These are phyloP conservation scores for Erebia palarica DNA, from an alignment of 2,888 invertebrate genomes.

Conservation along the genomic window DNA sequence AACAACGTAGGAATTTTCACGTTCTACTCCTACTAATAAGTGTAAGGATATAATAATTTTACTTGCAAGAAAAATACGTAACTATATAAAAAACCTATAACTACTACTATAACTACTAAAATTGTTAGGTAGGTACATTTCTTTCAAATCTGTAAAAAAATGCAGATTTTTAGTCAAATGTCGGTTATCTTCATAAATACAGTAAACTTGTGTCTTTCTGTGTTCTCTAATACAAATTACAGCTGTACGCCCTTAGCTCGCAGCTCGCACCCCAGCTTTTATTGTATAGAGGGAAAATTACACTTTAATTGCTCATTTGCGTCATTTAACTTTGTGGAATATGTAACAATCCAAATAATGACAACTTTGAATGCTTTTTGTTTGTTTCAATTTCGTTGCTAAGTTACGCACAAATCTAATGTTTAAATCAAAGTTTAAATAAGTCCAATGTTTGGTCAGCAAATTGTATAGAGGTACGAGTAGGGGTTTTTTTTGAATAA, in stretches of 20 bases:
- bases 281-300: constrained; percentile 48
- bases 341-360: constrained; percentile 39
- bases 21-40: too few species aligned
- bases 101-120: too few species aligned
- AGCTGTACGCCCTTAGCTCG: constrained; percentile 24
- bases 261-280: constrained; percentile 31
- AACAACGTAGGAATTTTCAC: too few species aligned
- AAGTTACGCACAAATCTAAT: constrained; percentile 32
- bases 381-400: constrained; percentile 39
- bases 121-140: background rate
- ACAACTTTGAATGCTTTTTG: constrained; percentile 36
- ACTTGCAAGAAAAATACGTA: too few species aligned
- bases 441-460: background rate
- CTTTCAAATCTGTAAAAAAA: background rate
- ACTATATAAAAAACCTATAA: too few species aligned
- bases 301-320: constrained; percentile 58
- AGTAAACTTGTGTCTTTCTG: constrained; percentile 1
- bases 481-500: too few species aligned
- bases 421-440: constrained; percentile 19
- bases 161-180: background rate
- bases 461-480: too few species aligned
- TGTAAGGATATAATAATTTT: too few species aligned
- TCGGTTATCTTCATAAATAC: constrained; percentile 9
- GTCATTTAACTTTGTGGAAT: constrained; percentile 54
- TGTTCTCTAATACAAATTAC: constrained; percentile 11